Conservation (phyloP, 1,140 invertebrate genomes). For the Conopomorpha cramerella region DNA sequence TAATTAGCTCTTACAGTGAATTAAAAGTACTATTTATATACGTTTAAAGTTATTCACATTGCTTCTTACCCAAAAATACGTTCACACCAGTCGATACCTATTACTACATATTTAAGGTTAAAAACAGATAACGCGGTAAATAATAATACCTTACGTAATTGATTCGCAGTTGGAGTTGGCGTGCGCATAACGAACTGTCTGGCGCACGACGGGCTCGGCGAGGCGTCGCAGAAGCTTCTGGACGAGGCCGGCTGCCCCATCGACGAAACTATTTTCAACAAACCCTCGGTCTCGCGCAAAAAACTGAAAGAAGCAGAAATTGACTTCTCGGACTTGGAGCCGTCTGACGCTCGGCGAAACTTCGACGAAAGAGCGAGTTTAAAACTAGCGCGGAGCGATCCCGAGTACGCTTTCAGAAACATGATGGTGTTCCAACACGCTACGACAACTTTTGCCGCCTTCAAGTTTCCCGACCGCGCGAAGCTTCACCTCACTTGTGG, state of each 20-base stretch:
- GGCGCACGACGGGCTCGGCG: constrained; percentile 74
- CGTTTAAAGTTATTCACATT: too few species aligned
- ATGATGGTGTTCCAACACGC: constrained; percentile 65
- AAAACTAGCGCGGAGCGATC: constrained; percentile 25
- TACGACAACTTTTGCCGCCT: constrained; percentile 72
- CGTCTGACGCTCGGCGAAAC: constrained; percentile 20
- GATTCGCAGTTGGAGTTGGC: constrained; percentile 67
- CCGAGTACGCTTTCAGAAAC: constrained; percentile 39
- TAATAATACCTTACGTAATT: too few species aligned
- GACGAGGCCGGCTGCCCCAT: constrained; percentile 74
- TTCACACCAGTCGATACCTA: too few species aligned
- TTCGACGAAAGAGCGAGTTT: constrained; percentile 20
- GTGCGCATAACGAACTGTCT: constrained; percentile 73
- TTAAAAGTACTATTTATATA: too few species aligned
- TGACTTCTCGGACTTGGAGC: constrained; percentile 31
- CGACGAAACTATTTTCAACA: constrained; percentile 68
- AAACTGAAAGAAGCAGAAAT: constrained; percentile 34
- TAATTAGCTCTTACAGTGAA: too few species aligned
- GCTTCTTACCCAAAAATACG: too few species aligned
- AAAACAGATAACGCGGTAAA: too few species aligned
- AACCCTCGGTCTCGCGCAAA: constrained; percentile 44
- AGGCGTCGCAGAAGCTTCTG: constrained; percentile 69
- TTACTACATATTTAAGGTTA: too few species aligned
- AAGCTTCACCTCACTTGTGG: constrained; percentile 72
- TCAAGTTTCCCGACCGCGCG: constrained; percentile 79